Conservation (phyloP, 2,888 invertebrate genomes). For the Gari tellinella region DNA sequence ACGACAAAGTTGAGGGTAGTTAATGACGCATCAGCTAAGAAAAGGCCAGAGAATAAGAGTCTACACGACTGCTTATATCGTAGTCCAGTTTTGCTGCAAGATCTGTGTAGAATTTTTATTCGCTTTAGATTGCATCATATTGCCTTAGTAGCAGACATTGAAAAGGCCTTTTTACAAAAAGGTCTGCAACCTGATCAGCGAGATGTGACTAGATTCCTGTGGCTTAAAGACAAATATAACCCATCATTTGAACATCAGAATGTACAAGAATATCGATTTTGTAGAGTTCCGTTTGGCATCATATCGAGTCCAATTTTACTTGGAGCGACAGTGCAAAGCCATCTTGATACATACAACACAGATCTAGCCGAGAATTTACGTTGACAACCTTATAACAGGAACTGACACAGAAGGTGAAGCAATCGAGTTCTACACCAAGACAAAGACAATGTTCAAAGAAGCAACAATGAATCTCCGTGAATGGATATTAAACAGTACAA, state of each 20-base stretch:
- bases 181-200: conserved; percentile 22
- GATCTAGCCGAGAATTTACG: too few species aligned
- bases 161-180: conserved; percentile 39
- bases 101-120: conserved; percentile 26
- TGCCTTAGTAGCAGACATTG: conserved; percentile 35
- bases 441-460: too few species aligned
- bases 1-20: conserved; percentile 21
- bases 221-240: conserved; percentile 31
- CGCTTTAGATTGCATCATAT: conserved; percentile 19
- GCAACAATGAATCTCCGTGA: too few species aligned
- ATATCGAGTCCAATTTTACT: conserved; percentile 30
- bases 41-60: conserved; percentile 18
- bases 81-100: conserved; percentile 35
- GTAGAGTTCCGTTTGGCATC: conserved; percentile 21
- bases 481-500: too few species aligned
- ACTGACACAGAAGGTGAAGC: too few species aligned
- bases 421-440: too few species aligned
- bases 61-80: conserved; percentile 39
- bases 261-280: conserved; percentile 22
- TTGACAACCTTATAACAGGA: too few species aligned
- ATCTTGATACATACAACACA: conserved; percentile 8
- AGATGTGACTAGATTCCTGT: conserved; percentile 42
- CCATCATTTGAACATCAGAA: conserved; percentile 4
- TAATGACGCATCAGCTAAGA: conserved; percentile 29
- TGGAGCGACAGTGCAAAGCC: conserved; percentile 21